These are phyloP conservation scores for Temnothorax ravouxi DNA, from an alignment of 2,888 invertebrate species.

Conservation along the genomic window DNA sequence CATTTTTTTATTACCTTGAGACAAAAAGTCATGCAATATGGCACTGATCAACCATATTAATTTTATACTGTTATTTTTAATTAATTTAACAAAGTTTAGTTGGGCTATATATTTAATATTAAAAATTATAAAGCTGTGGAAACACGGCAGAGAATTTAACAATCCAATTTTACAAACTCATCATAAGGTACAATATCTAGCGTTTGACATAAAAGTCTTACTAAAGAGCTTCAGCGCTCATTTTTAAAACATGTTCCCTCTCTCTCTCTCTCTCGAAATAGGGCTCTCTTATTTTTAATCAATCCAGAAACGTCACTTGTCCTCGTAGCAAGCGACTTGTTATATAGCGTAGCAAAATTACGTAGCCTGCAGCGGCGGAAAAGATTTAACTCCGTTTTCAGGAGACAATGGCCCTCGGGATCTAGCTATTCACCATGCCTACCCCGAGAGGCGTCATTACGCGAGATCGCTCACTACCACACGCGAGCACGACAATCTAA, in stretches of 20 bases:
- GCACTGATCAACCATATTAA: background rate
- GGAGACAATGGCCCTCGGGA: slow-evolving; percentile 71
- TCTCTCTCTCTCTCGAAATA: too few relatives aligned
- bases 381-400: slow-evolving; percentile 72
- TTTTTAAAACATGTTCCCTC: slow-evolving; percentile 23
- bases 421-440: slow-evolving; percentile 70
- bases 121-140: background rate
- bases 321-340: slow-evolving; percentile 33
- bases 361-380: slow-evolving; percentile 61
- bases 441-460: slow-evolving; percentile 74
- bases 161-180: slow-evolving; percentile 14
- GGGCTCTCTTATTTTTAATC: slow-evolving; percentile 66
- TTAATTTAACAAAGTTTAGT: background rate
- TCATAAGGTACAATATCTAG: slow-evolving; percentile 1
- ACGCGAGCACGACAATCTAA: slow-evolving; percentile 62
- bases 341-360: slow-evolving; percentile 51
- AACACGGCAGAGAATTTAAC: background rate
- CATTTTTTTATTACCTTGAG: background rate
- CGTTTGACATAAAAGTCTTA: slow-evolving; percentile 10
- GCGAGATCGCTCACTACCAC: slow-evolving; percentile 62
- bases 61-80: background rate
- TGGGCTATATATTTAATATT: background rate
- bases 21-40: background rate
- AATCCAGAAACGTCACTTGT: slow-evolving; percentile 64
- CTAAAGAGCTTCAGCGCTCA: background rate